Percentiles rank a stretch among this genome's conserved stretches.
These are phyloP conservation scores for Rhagonycha lutea DNA, from an alignment of 2,888 invertebrate genomes.

Conservation along the genomic window DNA sequence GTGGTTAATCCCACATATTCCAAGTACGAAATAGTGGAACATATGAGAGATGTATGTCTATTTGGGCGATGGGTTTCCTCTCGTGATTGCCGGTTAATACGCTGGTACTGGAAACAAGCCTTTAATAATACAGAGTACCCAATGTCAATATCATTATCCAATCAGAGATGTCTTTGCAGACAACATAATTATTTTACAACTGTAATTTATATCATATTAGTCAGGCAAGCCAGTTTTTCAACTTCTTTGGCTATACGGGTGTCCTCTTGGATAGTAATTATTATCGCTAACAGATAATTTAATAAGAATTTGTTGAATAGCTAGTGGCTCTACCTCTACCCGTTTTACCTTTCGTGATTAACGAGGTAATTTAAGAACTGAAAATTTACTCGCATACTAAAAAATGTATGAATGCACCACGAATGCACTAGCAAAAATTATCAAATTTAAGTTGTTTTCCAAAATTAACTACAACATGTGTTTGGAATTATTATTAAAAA, in stretches of 20 bases:
- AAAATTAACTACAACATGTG: neutral
- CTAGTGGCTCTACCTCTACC: conserved; percentile 20
- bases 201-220: conserved; percentile 57
- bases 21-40: neutral
- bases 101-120: conserved; percentile 42
- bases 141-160: conserved; percentile 58
- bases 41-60: neutral
- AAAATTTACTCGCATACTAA: neutral
- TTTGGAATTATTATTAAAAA: neutral
- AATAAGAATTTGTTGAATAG: conserved; percentile 43
- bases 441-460: neutral
- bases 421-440: neutral
- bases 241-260: conserved; percentile 41
- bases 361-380: conserved; percentile 16
- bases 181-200: conserved; percentile 52
- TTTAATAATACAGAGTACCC: conserved; percentile 53
- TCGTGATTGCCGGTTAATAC: conserved; percentile 33
- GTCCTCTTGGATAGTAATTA: conserved; percentile 46
- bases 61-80: conserved; percentile 1
- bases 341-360: conserved; percentile 21
- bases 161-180: conserved; percentile 56
- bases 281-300: conserved; percentile 47
- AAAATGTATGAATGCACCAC: neutral
- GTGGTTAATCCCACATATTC: neutral
- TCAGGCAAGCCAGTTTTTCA: conserved; percentile 44